Evolutionary conservation across 2,797 vertebrate species (phyloP).

Genomic region (Chiloscyllium punctatum): DNA sequence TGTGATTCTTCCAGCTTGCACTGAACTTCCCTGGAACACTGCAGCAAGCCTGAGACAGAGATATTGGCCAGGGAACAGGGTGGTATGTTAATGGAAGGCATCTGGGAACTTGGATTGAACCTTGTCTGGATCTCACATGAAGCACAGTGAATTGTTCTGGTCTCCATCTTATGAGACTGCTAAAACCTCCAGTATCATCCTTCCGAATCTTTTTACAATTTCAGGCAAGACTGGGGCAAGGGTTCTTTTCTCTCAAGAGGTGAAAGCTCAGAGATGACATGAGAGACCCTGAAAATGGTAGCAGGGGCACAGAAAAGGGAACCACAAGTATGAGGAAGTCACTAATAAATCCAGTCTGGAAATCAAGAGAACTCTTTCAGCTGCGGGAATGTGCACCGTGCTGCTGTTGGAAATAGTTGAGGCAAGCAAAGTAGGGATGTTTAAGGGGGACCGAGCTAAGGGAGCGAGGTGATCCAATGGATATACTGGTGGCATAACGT

Average conservation of each 20-base stretch:
- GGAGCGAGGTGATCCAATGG: too few species aligned
- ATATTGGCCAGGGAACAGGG: too few species aligned
- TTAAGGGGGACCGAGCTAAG: background rate
- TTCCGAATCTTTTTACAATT: background rate
- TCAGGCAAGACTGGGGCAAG: background rate
- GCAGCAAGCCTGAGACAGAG: too few species aligned
- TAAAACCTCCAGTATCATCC: too few species aligned
- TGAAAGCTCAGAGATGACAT: background rate
- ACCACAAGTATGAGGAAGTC: background rate
- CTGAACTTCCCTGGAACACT: too few species aligned
- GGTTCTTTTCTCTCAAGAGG: background rate
- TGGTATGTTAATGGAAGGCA: too few species aligned
- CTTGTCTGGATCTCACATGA: background rate
- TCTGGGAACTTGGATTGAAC: background rate
- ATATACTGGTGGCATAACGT: background rate
- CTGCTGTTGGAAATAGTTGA: background rate
- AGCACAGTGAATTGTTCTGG: background rate
- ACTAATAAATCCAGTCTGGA: background rate
- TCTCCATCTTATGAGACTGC: background rate
- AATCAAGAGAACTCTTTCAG: background rate
- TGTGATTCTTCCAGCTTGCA: too few species aligned
- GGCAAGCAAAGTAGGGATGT: background rate
- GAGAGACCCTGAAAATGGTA: background rate
- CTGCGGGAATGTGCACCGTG: background rate
- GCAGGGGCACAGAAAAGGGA: background rate